Percentiles rank a stretch among this genome's conserved stretches.
Evolutionary conservation across 2,888 invertebrate species (phyloP).

Genomic region (Tuta absoluta): DNA sequence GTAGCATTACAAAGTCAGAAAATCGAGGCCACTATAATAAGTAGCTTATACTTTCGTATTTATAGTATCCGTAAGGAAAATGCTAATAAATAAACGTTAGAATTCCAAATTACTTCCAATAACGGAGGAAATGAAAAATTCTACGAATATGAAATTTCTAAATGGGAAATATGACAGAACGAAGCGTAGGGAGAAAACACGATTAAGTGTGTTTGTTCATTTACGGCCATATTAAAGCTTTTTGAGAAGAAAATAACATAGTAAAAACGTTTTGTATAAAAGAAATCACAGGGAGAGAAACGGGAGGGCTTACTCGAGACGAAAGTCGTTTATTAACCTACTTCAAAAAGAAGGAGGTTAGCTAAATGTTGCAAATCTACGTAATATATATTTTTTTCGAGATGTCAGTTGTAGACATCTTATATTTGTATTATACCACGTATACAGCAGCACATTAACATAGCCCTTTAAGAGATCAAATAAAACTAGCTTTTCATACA

Average conservation of each 20-base stretch:
- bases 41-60: neutral
- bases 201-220: slow-evolving; percentile 1
- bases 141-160: neutral
- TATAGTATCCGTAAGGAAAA: neutral
- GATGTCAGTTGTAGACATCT: too few species aligned
- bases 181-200: slow-evolving; percentile 10
- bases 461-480: too few species aligned
- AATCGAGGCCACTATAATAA: neutral
- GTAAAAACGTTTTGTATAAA: slow-evolving; percentile 6
- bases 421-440: too few species aligned
- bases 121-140: neutral
- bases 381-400: neutral
- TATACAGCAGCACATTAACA: too few species aligned
- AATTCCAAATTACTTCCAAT: neutral
- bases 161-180: slow-evolving; percentile 28
- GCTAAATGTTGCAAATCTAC: too few species aligned
- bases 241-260: neutral
- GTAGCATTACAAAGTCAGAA: too few species aligned
- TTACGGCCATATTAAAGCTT: slow-evolving; percentile 6
- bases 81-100: neutral
- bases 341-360: neutral
- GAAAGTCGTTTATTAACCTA: slow-evolving; percentile 6
- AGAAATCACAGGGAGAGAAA: neutral
- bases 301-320: neutral
- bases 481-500: too few species aligned